These are phyloP conservation scores for Ovis canadensis DNA, from an alignment of 2,113 vertebrate genomes.

Conservation along the genomic window DNA sequence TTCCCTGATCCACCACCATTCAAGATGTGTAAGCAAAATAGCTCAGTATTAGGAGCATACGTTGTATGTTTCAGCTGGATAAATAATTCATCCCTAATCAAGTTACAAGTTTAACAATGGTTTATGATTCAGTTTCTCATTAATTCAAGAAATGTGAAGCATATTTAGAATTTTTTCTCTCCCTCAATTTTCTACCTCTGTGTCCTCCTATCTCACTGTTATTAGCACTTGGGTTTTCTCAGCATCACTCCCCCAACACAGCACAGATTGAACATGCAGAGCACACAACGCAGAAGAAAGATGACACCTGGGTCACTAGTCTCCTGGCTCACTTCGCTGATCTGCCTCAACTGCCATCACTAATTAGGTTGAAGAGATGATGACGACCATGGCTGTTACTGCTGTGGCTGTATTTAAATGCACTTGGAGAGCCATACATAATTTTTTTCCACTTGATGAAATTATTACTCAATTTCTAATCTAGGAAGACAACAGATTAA, in stretches of 20 bases:
- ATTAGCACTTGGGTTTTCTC: constrained; percentile 4
- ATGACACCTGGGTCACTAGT: constrained; percentile 38
- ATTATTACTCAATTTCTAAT: neutral
- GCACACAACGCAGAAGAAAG: neutral
- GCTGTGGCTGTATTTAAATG: neutral
- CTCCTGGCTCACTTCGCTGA: constrained; percentile 56
- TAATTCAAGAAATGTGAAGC: neutral
- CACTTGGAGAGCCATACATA: neutral
- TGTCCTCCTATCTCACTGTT: neutral
- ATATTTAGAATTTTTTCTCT: neutral
- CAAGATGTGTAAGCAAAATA: neutral
- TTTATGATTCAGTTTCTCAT: constrained; percentile 1
- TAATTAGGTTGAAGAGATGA: constrained; percentile 42
- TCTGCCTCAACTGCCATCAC: constrained; percentile 55
- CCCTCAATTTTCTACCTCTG: neutral
- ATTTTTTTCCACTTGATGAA: constrained; percentile 14
- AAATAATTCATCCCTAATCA: neutral
- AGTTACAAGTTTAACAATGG: neutral
- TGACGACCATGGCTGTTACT: neutral
- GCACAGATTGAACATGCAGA: constrained; percentile 54
- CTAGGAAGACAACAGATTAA: constrained; percentile 45
- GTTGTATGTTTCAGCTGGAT: neutral
- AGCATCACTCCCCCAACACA: neutral
- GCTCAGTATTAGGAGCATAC: neutral
- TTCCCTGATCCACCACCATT: neutral